Evolutionary conservation across 2,888 invertebrate species (phyloP).

Genomic region (Tinea trinotella): DNA sequence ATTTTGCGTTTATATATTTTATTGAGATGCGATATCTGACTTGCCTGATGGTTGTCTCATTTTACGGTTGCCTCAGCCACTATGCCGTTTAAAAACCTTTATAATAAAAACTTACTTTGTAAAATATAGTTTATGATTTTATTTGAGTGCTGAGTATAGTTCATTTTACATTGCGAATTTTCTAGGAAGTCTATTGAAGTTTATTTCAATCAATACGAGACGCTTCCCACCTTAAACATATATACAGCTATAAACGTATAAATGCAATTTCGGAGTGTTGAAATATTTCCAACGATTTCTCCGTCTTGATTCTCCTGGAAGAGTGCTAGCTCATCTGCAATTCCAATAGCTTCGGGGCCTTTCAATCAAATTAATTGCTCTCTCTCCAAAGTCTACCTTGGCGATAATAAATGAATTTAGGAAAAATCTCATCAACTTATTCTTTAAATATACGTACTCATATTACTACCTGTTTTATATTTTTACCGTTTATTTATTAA

Average conservation of each 20-base stretch:
- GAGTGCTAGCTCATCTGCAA: conserved; percentile 36
- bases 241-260: not conserved
- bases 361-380: conserved; percentile 57
- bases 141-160: too few species aligned
- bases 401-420: conserved; percentile 38
- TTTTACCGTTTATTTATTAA: too few species aligned
- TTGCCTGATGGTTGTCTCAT: too few species aligned
- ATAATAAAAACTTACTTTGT: too few species aligned
- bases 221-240: not conserved
- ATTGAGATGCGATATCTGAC: too few species aligned
- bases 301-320: conserved; percentile 4
- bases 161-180: too few species aligned
- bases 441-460: conserved; percentile 3
- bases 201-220: not conserved
- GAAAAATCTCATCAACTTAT: conserved; percentile 25
- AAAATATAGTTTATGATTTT: too few species aligned
- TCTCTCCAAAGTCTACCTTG: conserved; percentile 30
- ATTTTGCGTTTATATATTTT: too few species aligned
- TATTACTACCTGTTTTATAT: too few species aligned
- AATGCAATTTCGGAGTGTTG: not conserved
- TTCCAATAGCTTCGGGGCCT: conserved; percentile 48
- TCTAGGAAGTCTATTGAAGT: too few species aligned
- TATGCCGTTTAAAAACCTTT: too few species aligned
- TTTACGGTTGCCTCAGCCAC: too few species aligned
- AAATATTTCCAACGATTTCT: conserved; percentile 10